Evolutionary conservation across 2,113 vertebrate species (phyloP).

Genomic region (Pachyramphus minor): DNA sequence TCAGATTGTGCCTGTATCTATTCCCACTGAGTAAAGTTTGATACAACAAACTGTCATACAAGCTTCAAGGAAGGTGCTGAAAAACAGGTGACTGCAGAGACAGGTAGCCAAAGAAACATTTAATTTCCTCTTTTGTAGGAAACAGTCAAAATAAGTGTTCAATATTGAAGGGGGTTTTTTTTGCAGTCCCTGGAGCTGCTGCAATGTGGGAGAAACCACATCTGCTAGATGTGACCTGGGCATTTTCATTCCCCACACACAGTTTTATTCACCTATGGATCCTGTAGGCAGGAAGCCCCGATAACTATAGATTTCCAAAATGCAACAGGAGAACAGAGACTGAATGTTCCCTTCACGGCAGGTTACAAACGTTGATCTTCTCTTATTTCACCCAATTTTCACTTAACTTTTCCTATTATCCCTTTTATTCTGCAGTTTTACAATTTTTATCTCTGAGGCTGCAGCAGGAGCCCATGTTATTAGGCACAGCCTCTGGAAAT

Average conservation of each 20-base stretch:
- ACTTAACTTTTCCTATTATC: slow-evolving; percentile 51
- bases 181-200: slow-evolving; percentile 6
- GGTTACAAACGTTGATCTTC: slow-evolving; percentile 36
- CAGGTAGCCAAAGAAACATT: not conserved
- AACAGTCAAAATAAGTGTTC: not conserved
- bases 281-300: not conserved
- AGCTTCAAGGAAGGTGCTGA: not conserved
- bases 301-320: slow-evolving; percentile 58
- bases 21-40: not conserved
- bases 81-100: not conserved
- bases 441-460: not conserved
- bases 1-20: not conserved
- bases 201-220: slow-evolving; percentile 18
- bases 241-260: slow-evolving; percentile 20
- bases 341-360: not conserved
- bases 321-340: slow-evolving; percentile 31
- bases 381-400: slow-evolving; percentile 54
- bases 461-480: not conserved
- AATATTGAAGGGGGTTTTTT: not conserved
- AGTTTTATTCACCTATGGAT: not conserved
- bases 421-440: slow-evolving; percentile 42
- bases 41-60: not conserved
- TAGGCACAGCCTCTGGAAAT: not conserved
- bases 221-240: not conserved
- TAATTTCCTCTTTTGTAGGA: slow-evolving; percentile 3